These are phyloP conservation scores for Halcyon chelicuti DNA, from an alignment of 2,797 vertebrate species.

Conservation along the genomic window DNA sequence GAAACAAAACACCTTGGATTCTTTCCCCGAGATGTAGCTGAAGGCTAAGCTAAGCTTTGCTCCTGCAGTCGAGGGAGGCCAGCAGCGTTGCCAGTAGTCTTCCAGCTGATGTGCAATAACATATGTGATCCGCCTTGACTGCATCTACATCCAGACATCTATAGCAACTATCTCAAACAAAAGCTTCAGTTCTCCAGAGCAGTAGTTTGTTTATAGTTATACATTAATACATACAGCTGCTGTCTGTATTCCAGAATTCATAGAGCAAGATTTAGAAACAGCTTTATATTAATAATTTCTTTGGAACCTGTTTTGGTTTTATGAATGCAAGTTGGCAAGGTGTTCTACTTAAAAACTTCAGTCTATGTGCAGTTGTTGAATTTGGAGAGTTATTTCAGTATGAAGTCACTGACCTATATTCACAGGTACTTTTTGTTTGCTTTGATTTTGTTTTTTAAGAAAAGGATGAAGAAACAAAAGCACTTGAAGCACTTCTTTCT, in stretches of 20 bases:
- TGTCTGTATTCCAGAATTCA: neutral
- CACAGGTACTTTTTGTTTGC: constrained; percentile 7
- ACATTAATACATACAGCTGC: neutral
- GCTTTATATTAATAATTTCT: neutral
- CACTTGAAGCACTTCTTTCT: constrained; percentile 87
- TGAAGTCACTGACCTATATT: constrained; percentile 13
- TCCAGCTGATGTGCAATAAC: neutral
- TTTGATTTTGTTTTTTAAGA: constrained; percentile 80
- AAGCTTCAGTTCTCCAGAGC: neutral
- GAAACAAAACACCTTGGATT: neutral
- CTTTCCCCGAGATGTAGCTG: neutral
- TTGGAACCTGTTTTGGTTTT: neutral
- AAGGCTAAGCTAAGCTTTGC: neutral
- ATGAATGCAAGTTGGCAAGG: neutral
- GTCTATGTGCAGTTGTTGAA: neutral
- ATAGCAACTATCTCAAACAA: neutral
- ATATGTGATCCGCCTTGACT: neutral
- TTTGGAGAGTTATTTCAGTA: neutral
- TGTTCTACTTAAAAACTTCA: neutral
- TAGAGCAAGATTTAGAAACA: neutral
- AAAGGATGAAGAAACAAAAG: constrained; percentile 90
- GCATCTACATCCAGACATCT: neutral
- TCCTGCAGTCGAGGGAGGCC: neutral
- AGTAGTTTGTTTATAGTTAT: neutral
- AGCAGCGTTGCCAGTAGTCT: neutral